Percentiles rank a stretch among this genome's conserved stretches.
phyloP scores from a whole-genome alignment of 2,888 invertebrate genomes.

The Drosophila longiperda region DNA sequence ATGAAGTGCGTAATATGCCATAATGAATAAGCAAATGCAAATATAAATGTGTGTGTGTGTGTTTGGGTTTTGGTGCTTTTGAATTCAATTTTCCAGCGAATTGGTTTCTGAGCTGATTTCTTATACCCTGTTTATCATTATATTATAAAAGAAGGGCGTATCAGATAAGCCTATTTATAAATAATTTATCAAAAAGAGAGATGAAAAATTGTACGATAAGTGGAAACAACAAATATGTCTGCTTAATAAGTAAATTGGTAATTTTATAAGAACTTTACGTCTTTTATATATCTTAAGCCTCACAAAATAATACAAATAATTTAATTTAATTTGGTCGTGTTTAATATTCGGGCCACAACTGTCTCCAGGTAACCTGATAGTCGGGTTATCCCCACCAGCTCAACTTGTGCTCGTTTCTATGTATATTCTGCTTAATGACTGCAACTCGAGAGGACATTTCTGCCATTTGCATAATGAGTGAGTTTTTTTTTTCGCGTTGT shows the following conservation, averaged over 20 bases:
- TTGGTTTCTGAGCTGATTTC: slow-evolving; percentile 46
- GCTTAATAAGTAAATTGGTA: neutral
- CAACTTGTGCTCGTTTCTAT: slow-evolving; percentile 5
- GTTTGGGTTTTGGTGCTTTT: slow-evolving; percentile 22
- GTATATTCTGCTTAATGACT: slow-evolving; percentile 57
- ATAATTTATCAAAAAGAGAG: no score
- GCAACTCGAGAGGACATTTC: slow-evolving; percentile 45
- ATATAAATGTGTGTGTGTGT: neutral
- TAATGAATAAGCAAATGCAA: slow-evolving; percentile 29
- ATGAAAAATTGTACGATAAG: neutral
- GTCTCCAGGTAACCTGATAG: neutral
- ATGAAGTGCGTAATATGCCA: slow-evolving; percentile 45
- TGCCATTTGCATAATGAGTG: slow-evolving; percentile 66
- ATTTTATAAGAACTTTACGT: neutral
- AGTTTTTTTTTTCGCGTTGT: neutral
- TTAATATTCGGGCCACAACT: no score
- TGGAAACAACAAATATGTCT: neutral
- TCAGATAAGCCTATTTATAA: neutral
- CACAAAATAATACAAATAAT: no score
- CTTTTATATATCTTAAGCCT: neutral
- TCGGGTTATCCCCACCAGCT: neutral
- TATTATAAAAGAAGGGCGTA: neutral
- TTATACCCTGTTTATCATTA: slow-evolving; percentile 6
- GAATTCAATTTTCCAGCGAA: slow-evolving; percentile 69
- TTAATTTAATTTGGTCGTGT: no score